phyloP scores from a whole-genome alignment of 2,888 invertebrate genomes.

The Norana najaformis region DNA sequence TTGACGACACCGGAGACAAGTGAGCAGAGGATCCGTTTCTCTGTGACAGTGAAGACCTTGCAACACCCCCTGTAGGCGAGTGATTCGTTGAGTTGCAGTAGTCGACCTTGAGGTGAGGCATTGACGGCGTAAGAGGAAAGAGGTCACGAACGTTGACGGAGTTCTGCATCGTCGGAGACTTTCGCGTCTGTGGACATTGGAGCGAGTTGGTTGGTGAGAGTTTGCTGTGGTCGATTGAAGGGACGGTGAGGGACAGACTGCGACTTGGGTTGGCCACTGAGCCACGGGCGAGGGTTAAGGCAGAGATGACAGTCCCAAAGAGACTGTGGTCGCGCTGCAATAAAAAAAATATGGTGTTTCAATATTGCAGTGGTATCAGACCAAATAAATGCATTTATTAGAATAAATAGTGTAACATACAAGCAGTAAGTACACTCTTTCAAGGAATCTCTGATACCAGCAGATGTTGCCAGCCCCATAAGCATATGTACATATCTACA shows the following conservation, averaged over 20 bases:
- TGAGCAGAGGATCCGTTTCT: constrained; percentile 45
- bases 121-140: constrained; percentile 20
- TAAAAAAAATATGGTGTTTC: not conserved
- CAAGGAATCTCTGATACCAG: too few relatives aligned
- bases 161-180: constrained; percentile 24
- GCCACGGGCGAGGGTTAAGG: not conserved
- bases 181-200: constrained; percentile 41
- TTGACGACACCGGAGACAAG: constrained; percentile 47
- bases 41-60: constrained; percentile 45
- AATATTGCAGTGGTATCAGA: not conserved
- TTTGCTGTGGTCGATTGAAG: constrained; percentile 40
- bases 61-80: constrained; percentile 42
- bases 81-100: constrained; percentile 54
- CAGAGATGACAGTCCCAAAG: constrained; percentile 79
- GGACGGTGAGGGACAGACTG: constrained; percentile 56
- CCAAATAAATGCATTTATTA: not conserved
- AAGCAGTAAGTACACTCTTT: too few relatives aligned
- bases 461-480: too few relatives aligned
- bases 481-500: too few relatives aligned
- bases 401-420: too few relatives aligned
- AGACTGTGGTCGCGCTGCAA: constrained; percentile 89
- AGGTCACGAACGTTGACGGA: constrained; percentile 35
- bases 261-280: constrained; percentile 48
- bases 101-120: constrained; percentile 46
- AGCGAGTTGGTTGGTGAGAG: constrained; percentile 53